Conservation (phyloP, 2,113 vertebrate genomes). For the Oreotragus oreotragus region DNA sequence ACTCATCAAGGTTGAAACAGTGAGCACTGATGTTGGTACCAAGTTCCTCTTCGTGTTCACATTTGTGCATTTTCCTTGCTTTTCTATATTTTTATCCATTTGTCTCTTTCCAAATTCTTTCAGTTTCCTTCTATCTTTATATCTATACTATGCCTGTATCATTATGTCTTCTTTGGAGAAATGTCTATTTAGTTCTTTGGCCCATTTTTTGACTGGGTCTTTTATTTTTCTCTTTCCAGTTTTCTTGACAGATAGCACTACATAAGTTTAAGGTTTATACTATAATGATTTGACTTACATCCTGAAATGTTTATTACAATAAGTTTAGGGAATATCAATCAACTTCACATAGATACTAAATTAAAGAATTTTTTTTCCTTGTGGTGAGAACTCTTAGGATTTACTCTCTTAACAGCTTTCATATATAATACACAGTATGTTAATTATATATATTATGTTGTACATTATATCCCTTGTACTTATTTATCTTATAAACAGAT, state of each 20-base stretch:
- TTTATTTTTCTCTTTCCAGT: neutral
- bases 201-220: no score
- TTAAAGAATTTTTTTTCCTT: neutral
- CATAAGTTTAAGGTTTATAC: neutral
- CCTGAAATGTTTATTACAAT: neutral
- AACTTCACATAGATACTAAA: neutral
- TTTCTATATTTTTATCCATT: neutral
- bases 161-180: no score
- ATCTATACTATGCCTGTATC: neutral
- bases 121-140: neutral
- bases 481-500: neutral
- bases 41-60: neutral
- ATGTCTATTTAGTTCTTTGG: no score
- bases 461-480: neutral
- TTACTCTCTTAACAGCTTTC: neutral
- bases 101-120: neutral
- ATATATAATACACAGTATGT: neutral
- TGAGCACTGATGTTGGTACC: neutral
- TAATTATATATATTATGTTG: neutral
- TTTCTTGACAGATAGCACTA: neutral
- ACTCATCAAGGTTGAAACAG: no score
- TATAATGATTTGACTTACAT: neutral
- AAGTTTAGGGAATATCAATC: neutral
- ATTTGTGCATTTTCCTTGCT: neutral
- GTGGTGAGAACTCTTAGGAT: neutral